Base-by-base conservation (phyloP, 2,113 vertebrate genomes). In the Sturnus vulgaris region DNA sequence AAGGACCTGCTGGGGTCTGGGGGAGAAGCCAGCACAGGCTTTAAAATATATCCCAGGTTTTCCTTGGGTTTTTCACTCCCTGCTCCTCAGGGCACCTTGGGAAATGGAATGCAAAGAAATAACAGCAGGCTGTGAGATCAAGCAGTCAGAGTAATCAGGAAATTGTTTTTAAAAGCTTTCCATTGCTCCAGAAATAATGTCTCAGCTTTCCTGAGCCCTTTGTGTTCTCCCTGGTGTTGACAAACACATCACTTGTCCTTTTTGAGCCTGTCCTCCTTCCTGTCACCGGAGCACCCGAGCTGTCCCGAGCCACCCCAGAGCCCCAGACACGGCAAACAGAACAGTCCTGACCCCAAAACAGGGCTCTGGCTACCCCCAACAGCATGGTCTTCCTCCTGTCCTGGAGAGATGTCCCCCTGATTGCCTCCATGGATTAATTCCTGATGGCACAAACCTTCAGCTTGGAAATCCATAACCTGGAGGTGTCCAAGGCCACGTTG, bases 201-300 rank as follows among this genome's bases (percentile, higher is more conserved):
- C 75, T 76, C 66, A 31, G 35, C 61, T 56, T 82, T 82, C 66
- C 52, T 3, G 30, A 35, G 64, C 65, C 1, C 0, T 23, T 79
- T 47, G 20, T 68, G 56, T 16, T 71, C 63, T 75, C 57, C 42
- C 21, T 3, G 0, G 39, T 22, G 37, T 40, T 56, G 55, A 94
- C 83, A 40, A 83, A 93, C 21, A 1, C 39, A 42, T 46, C 44
- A 6, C 56, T 46, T 63, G 42, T 66, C 82, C 59, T 11, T 8
- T 27, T 31, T 49, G 55, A 78, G 55, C 46, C 42, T 33, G 16
- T 70, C 69, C 55, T 56, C 50, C 3, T 33, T 56, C 55, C 64
- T 42, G 44, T 55, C 31, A 59, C 42, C 0, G 0, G 37, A 70
- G 46, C 18, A 28, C 1, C 25, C 9, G 5, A 52, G 0, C 42